These are phyloP conservation scores for Carapus acus DNA, from an alignment of 2,797 vertebrate species.

Conservation along the genomic window DNA sequence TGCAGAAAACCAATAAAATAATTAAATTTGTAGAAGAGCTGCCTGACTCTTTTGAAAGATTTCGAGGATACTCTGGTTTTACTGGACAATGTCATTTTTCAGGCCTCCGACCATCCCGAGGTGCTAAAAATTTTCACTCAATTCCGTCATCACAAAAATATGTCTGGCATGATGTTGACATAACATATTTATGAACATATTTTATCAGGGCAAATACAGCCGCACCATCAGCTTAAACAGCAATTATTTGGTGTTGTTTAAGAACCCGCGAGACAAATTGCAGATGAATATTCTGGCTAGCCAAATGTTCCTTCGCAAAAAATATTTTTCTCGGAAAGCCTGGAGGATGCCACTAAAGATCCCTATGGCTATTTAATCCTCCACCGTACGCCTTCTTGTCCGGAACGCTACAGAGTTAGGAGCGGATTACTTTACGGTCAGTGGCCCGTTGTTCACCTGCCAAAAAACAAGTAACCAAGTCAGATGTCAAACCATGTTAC, in stretches of 20 bases:
- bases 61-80: neutral
- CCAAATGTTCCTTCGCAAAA: too few relatives aligned
- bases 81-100: neutral
- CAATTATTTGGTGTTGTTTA: slow-evolving; percentile 14
- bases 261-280: slow-evolving; percentile 2
- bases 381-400: too few relatives aligned
- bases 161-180: neutral
- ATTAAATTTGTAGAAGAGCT: neutral
- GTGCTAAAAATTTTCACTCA: slow-evolving; percentile 11
- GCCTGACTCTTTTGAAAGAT: slow-evolving; percentile 2
- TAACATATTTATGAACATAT: neutral
- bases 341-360: too few relatives aligned
- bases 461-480: too few relatives aligned
- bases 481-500: too few relatives aligned
- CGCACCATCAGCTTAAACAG: slow-evolving; percentile 10
- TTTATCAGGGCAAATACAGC: slow-evolving; percentile 4
- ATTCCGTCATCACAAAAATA: neutral
- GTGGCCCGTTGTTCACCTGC: too few relatives aligned
- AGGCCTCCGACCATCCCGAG: neutral
- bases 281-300: too few relatives aligned
- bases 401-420: too few relatives aligned
- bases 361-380: too few relatives aligned
- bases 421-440: too few relatives aligned
- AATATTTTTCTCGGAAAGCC: too few relatives aligned
- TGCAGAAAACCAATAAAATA: neutral